These are phyloP conservation scores for Champsocephalus gunnari DNA, from an alignment of 2,797 vertebrate genomes.

Conservation along the genomic window DNA sequence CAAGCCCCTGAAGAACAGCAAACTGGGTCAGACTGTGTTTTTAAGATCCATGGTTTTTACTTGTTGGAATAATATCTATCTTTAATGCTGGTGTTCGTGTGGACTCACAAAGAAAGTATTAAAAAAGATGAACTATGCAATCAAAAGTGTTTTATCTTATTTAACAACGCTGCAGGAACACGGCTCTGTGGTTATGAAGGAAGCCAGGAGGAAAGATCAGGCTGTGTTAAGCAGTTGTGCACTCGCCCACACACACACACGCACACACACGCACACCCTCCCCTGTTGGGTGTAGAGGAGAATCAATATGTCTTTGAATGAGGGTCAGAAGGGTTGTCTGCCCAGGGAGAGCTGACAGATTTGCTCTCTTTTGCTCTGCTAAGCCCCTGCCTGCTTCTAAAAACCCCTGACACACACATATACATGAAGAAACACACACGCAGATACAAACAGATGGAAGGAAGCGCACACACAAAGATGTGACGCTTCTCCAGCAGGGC, in stretches of 20 bases:
- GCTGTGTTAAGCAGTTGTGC: slow-evolving; percentile 74
- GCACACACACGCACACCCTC: slow-evolving; percentile 64
- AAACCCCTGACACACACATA: slow-evolving; percentile 72
- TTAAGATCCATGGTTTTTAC: slow-evolving; percentile 13
- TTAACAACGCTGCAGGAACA: slow-evolving; percentile 48
- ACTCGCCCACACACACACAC: slow-evolving; percentile 41
- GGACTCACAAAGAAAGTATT: slow-evolving; percentile 12
- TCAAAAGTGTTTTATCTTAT: slow-evolving; percentile 43
- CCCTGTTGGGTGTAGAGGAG: slow-evolving; percentile 85
- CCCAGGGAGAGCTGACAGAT: slow-evolving; percentile 90
- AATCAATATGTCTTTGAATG: slow-evolving; percentile 92
- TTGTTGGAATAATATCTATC: slow-evolving; percentile 34
- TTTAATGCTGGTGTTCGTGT: neutral
- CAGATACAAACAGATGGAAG: slow-evolving; percentile 45
- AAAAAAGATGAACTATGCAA: slow-evolving; percentile 52
- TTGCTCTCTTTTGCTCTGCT: slow-evolving; percentile 89
- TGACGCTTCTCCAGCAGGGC: slow-evolving; percentile 68
- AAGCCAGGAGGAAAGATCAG: slow-evolving; percentile 67
- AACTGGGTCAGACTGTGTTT: slow-evolving; percentile 53
- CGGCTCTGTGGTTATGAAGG: slow-evolving; percentile 51
- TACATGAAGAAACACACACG: slow-evolving; percentile 42
- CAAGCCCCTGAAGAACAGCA: slow-evolving; percentile 54
- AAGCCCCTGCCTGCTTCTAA: slow-evolving; percentile 81
- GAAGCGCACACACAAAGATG: slow-evolving; percentile 51
- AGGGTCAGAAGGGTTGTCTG: slow-evolving; percentile 89